phyloP scores from a whole-genome alignment of 2,888 invertebrate genomes.

The Homarus gammarus region DNA sequence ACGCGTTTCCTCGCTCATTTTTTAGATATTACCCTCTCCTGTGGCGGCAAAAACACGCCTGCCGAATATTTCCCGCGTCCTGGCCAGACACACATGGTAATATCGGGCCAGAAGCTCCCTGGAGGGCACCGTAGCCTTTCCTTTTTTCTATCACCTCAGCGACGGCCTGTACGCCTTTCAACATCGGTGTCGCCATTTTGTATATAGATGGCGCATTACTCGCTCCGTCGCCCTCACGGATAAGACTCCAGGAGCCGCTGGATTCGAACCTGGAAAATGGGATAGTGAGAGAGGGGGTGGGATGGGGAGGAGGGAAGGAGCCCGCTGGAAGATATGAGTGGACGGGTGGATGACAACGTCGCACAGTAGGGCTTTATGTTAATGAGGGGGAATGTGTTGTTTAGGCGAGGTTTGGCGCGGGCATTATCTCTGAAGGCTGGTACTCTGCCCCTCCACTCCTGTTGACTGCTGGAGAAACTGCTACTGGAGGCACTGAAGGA shows the following conservation, averaged over 20 bases:
- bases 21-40: not conserved
- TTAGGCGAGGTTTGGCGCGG: constrained; percentile 25
- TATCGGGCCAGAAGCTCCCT: not conserved
- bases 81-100: not conserved
- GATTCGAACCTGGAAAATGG: constrained; percentile 59
- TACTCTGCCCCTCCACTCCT: too few species aligned
- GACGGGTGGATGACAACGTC: constrained; percentile 22
- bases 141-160: constrained; percentile 55
- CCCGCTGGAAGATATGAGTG: not conserved
- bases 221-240: constrained; percentile 66
- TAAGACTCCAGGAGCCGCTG: constrained; percentile 64
- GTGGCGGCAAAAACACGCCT: constrained; percentile 15
- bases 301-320: too few species aligned
- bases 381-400: constrained; percentile 54
- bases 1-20: constrained; percentile 6
- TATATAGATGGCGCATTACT: constrained; percentile 76
- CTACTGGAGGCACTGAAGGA: too few species aligned
- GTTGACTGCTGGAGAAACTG: too few species aligned
- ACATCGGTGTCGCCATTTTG: constrained; percentile 72
- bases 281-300: not conserved
- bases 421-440: constrained; percentile 15
- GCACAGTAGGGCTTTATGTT: constrained; percentile 47
- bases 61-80: not conserved
- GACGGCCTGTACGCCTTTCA: constrained; percentile 56
- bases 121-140: not conserved